Base-by-base conservation (phyloP, 2,797 vertebrate genomes). In the Enteromius anoplus region DNA sequence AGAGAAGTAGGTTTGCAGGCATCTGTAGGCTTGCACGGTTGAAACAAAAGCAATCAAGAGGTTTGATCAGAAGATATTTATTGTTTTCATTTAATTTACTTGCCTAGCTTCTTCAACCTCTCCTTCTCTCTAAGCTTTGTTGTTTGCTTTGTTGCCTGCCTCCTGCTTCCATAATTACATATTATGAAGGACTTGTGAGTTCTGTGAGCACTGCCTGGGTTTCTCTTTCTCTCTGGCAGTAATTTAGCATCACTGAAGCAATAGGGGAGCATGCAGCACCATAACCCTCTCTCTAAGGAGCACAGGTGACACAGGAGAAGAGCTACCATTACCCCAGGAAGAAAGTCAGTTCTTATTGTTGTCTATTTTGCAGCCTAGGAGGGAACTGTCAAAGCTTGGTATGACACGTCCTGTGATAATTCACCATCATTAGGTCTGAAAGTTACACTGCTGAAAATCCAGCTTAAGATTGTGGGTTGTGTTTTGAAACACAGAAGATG, bases 291-390 rank as follows among this genome's bases (percentile, higher is more conserved):
- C 51, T 71, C 32, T 70, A 69, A 51, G 55, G 71, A 53, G 66
- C 83, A 80, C 83, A 81, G 83, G 60, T 82, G 62, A 76, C 64
- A 73, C 75, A 76, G 71, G 55, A 77, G 72, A 62, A 65, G 42
- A 68, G 21, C 60, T 70, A 51, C 77, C 51, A 78, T 82, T 79
- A 86, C 53, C 62, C 26, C 42, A 49, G 53, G 34, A 78, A 75
- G 75, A 81, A 65, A 60, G 62, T 60, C 29, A 26, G 11, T 32
- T 40, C 34, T 80, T 69, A 65, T 64, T 81, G 29, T 40, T 45
- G 19, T 66, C 49, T 49, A 70, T 80, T 80, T 84, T 32, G 4
- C 17, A 81, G 32, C 58, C 64, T 42, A 65, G 64, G 51, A 64
- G 32, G 76, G 62, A 69, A 53, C 21, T 19, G 79, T 64, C 69